These are phyloP conservation scores for Acanthornis magna DNA, from an alignment of 2,797 vertebrate genomes.

Conservation along the genomic window DNA sequence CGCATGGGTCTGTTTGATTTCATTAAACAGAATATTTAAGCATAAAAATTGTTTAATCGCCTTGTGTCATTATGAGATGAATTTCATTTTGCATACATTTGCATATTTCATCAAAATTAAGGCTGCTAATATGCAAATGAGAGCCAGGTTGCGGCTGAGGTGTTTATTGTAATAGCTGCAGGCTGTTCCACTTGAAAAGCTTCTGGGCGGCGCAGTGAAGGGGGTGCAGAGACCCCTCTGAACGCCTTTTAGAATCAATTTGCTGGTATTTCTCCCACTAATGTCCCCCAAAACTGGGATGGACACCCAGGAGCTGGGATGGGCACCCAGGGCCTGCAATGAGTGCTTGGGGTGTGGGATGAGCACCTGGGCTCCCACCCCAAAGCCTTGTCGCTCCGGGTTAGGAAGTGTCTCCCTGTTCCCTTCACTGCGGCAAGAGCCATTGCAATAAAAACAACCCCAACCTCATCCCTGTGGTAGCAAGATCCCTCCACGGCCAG, in stretches of 20 bases:
- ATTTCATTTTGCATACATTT: slow-evolving; percentile 99
- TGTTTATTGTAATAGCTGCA: slow-evolving; percentile 95
- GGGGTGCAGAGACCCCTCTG: slow-evolving; percentile 19
- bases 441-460: neutral
- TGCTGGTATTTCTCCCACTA: neutral
- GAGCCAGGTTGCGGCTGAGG: slow-evolving; percentile 90
- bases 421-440: neutral
- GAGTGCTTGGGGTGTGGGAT: neutral
- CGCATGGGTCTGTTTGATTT: slow-evolving; percentile 93
- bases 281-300: fast-evolving
- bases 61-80: slow-evolving; percentile 98
- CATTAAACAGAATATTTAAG: slow-evolving; percentile 99
- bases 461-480: fast-evolving
- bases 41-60: slow-evolving; percentile 99
- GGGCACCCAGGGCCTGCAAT: neutral
- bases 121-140: slow-evolving; percentile 91
- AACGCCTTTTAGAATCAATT: neutral
- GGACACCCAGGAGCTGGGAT: neutral
- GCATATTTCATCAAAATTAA: slow-evolving; percentile 94
- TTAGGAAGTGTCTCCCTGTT: neutral
- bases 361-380: neutral
- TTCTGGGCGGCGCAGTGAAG: slow-evolving; percentile 74
- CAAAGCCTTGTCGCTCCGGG: neutral
- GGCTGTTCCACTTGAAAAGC: slow-evolving; percentile 86
- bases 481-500: fast-evolving